These are phyloP conservation scores for Seladonia tumulorum DNA, from an alignment of 2,888 invertebrate genomes.

Conservation along the genomic window DNA sequence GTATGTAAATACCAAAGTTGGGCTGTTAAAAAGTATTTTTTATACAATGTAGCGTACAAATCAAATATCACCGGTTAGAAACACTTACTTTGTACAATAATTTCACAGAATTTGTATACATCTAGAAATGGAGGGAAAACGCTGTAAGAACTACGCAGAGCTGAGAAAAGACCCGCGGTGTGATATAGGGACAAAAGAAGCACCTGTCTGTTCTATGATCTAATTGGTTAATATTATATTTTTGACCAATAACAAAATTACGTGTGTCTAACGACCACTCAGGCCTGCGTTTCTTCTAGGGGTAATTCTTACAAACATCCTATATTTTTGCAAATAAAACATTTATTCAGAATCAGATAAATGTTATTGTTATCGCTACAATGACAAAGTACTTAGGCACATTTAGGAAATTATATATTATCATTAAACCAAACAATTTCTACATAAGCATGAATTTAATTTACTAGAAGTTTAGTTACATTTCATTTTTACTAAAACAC, in stretches of 20 bases:
- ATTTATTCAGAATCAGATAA: not conserved
- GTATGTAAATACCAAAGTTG: not conserved
- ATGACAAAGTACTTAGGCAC: no score
- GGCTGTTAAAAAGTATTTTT: not conserved
- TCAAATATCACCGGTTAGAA: not conserved
- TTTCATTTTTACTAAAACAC: not conserved
- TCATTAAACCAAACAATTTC: no score
- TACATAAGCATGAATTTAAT: not conserved
- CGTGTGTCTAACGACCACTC: not conserved
- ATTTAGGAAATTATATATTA: no score
- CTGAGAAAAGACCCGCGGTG: not conserved
- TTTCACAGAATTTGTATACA: conserved; percentile 1
- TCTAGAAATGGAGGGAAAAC: conserved; percentile 29
- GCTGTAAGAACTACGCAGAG: not conserved
- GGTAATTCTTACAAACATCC: conserved; percentile 11
- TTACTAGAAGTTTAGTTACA: not conserved
- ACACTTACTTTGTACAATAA: not conserved
- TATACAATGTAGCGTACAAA: not conserved
- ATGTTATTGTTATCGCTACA: no score
- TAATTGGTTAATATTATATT: not conserved
- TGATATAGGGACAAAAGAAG: not conserved
- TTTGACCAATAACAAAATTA: not conserved
- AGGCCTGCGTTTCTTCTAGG: not conserved
- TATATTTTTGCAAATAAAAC: not conserved
- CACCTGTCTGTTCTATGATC: not conserved